Evolutionary conservation across 2,888 invertebrate species (phyloP).

Genomic region (Chouioia cunea): DNA sequence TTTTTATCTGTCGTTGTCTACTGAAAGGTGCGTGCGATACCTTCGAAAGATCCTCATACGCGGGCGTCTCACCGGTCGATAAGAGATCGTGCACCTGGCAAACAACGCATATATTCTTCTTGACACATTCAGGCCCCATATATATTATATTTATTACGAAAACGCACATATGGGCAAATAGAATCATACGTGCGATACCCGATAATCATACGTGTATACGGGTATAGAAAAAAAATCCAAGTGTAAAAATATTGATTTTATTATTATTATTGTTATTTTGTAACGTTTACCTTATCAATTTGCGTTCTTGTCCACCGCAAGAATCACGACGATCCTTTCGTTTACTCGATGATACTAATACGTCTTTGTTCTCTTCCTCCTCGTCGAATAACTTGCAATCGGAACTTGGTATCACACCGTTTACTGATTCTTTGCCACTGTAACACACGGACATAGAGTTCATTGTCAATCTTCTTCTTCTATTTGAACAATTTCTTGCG

Average conservation of each 20-base stretch:
- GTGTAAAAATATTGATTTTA: no score
- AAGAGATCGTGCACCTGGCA: conserved; percentile 27
- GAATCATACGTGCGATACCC: no score
- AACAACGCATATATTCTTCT: not conserved
- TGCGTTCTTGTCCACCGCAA: conserved; percentile 68
- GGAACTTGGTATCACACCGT: conserved; percentile 57
- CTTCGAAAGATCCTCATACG: not conserved
- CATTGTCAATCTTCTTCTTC: conserved; percentile 39
- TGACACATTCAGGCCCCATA: no score
- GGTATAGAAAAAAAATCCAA: no score
- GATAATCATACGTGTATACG: no score
- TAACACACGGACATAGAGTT: conserved; percentile 45
- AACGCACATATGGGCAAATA: no score
- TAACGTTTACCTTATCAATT: conserved; percentile 60
- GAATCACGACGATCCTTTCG: conserved; percentile 75
- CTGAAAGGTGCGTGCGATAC: no score
- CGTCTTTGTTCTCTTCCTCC: conserved; percentile 60
- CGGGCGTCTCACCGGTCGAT: conserved; percentile 21
- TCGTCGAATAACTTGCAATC: conserved; percentile 62
- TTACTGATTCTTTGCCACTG: conserved; percentile 62
- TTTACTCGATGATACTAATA: conserved; percentile 73
- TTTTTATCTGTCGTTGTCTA: no score
- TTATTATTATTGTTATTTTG: no score
- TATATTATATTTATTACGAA: no score
- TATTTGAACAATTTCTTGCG: no score